Conservation (phyloP, 2,797 vertebrate species). For the Vireo griseus region DNA sequence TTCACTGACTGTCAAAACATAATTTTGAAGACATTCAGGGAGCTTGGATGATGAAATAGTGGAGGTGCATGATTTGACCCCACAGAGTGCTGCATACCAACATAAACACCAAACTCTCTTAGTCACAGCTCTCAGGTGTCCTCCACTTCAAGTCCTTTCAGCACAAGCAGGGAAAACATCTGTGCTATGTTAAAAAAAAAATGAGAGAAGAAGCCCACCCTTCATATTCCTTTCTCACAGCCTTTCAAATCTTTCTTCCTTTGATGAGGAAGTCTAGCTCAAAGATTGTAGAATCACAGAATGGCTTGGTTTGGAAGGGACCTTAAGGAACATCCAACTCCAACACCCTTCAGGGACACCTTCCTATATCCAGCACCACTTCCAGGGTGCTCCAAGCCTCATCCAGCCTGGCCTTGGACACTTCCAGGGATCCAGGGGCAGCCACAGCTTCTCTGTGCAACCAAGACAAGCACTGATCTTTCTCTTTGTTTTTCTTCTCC, state of each 20-base stretch:
- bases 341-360: neutral
- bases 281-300: neutral
- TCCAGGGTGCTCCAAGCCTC: neutral
- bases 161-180: neutral
- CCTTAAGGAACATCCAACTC: neutral
- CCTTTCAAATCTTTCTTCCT: neutral
- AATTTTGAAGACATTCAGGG: neutral
- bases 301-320: neutral
- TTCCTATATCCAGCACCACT: no score
- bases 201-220: neutral
- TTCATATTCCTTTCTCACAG: neutral
- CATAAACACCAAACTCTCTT: neutral
- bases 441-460: neutral
- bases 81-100: neutral
- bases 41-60: neutral
- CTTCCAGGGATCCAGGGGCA: neutral
- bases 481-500: neutral
- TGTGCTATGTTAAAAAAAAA: neutral
- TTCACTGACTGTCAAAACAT: neutral
- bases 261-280: neutral
- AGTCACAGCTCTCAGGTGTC: neutral
- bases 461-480: neutral
- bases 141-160: neutral
- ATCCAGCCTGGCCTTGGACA: neutral
- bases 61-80: neutral